A percentile compares a stretch with the other conserved stretches of the same genome.
These are phyloP conservation scores for Sebastes umbrosus DNA, from an alignment of 2,797 vertebrate species.

Conservation along the genomic window DNA sequence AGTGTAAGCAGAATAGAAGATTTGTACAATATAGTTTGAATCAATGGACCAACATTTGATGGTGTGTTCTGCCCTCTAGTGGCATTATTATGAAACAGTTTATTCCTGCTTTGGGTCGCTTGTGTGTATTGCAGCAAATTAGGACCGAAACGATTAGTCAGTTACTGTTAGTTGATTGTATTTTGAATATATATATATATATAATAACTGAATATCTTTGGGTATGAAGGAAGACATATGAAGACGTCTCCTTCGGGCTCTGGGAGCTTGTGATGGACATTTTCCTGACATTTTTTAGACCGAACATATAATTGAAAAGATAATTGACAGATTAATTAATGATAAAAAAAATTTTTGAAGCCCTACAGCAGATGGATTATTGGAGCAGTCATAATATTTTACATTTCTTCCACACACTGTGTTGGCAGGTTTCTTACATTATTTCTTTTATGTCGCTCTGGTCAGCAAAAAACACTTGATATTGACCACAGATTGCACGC, in stretches of 20 bases:
- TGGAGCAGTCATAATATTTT: neutral
- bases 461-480: neutral
- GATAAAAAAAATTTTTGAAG: neutral
- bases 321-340: neutral
- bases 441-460: neutral
- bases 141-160: fast-evolving
- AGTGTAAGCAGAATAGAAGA: neutral
- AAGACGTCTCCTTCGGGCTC: neutral
- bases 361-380: neutral
- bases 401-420: neutral
- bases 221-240: neutral
- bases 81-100: neutral
- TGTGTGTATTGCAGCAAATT: neutral
- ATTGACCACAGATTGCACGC: neutral
- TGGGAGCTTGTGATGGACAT: neutral
- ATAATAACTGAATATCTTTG: neutral
- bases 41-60: neutral
- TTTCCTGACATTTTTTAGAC: neutral
- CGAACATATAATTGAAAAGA: neutral
- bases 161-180: neutral
- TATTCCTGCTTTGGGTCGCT: neutral
- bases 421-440: neutral
- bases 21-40: neutral
- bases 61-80: constrained; percentile 57
- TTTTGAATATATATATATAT: neutral